These are phyloP conservation scores for Conus canariensis DNA, from an alignment of 2,888 invertebrate genomes.

Conservation along the genomic window DNA sequence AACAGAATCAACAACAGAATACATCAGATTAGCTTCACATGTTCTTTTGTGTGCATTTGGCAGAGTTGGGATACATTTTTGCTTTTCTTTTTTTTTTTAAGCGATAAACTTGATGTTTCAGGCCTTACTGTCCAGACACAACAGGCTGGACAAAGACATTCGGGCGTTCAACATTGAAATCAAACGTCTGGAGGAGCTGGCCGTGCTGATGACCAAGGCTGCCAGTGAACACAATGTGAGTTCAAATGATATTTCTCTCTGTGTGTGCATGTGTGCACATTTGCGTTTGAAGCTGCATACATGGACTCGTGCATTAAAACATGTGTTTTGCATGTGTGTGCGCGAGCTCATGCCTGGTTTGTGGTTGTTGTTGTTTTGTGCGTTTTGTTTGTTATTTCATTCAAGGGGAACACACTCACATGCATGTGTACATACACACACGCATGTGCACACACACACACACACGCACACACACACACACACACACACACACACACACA, in stretches of 20 bases:
- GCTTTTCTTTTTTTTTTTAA: not conserved
- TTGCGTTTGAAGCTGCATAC: too few species aligned
- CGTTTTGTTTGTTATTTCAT: not conserved
- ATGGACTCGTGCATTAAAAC: not conserved
- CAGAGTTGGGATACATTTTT: too few species aligned
- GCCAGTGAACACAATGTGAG: conserved; percentile 79
- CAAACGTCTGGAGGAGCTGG: conserved; percentile 88
- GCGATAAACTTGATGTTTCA: conserved; percentile 52
- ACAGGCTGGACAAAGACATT: conserved; percentile 92
- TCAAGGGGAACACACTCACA: not conserved
- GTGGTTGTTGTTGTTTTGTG: not conserved
- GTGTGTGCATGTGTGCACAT: not conserved
- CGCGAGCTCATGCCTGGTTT: not conserved
- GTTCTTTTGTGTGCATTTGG: too few species aligned
- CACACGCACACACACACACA: not conserved
- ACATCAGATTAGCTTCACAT: too few species aligned
- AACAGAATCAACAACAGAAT: too few species aligned
- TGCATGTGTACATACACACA: too few species aligned
- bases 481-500: not conserved
- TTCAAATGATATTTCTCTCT: conserved; percentile 20
- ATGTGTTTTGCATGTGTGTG: conserved; percentile 3
- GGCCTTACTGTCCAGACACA: conserved; percentile 90
- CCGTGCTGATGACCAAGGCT: conserved; percentile 81
- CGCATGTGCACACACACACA: not conserved
- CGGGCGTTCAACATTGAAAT: conserved; percentile 91